These are phyloP conservation scores for Archocentrus centrarchus DNA, from an alignment of 2,113 vertebrate species.

Conservation along the genomic window DNA sequence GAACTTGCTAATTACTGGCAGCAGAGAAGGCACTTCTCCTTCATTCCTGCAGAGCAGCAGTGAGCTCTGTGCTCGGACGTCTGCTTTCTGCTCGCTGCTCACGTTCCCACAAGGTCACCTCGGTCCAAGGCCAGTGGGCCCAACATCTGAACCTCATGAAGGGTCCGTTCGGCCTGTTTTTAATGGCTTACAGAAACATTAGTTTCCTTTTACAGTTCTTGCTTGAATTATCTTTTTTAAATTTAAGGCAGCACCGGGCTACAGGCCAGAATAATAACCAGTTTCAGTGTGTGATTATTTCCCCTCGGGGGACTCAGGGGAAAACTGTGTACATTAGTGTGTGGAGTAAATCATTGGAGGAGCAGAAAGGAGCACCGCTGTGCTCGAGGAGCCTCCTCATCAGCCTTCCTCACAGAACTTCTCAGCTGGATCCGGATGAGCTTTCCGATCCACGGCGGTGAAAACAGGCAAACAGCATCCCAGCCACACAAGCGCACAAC, in stretches of 20 bases:
- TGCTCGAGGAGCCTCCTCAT: constrained; percentile 16
- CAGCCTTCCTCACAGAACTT: constrained; percentile 5
- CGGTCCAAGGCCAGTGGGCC: constrained; percentile 47
- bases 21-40: constrained; percentile 2
- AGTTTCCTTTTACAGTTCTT: constrained; percentile 60
- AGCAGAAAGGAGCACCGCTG: constrained; percentile 43
- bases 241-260: constrained; percentile 58
- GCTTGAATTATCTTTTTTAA: constrained; percentile 54
- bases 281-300: constrained; percentile 64
- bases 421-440: background rate
- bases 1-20: constrained; percentile 32
- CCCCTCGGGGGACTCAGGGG: constrained; percentile 18
- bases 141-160: constrained; percentile 70
- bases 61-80: background rate
- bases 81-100: constrained; percentile 36
- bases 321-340: constrained; percentile 35
- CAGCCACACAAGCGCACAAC: constrained; percentile 50
- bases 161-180: constrained; percentile 51
- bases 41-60: background rate
- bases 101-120: constrained; percentile 61
- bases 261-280: constrained; percentile 61
- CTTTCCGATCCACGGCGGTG: background rate
- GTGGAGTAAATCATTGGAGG: constrained; percentile 44
- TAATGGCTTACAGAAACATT: constrained; percentile 60
- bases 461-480: constrained; percentile 52